Evolutionary conservation across 2,113 vertebrate genomes (phyloP), one percentile per base, ranked within the genome.

Genomic region (Tor tambroides): DNA sequence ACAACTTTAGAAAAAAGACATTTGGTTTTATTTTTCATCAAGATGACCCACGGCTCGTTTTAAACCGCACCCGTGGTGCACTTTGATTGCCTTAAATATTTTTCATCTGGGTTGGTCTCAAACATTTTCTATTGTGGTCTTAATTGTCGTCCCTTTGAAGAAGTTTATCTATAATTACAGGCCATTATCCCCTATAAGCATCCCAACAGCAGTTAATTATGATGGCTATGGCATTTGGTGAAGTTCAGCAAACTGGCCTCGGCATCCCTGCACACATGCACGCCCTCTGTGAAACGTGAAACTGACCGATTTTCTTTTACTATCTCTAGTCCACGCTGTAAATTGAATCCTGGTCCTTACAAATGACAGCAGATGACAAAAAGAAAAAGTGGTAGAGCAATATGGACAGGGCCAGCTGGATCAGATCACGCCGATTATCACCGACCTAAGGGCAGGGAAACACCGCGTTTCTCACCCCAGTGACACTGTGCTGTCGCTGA

Each of bases 401-500:
- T 85, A 82, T 87, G 80, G 61, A 72, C 72, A 43, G n/a, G 76
- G 65, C 84, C 88, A 87, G 84, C 91, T 92, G 90, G 88, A 85
- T 84, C 43, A 87, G 88, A 92, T 86, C 90, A 90, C 59, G 80
- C 67, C 71, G 26, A 54, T 89, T 91, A 92, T 90, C 90, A 90
- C 43, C 81, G 83, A 89, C 82, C 88, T 88, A 89, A 80, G 87
- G 90, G 90, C 71, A 87, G 82, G 38, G 87, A 81, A 85, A 89
- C 65, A 88, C 72, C 85, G 83, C 78, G 87, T 79, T 87, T 75
- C 74, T 84, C 87, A 89, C 89, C 88, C 88, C 80, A 56, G 84
- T 86, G 91, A 92, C 92, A 92, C 92, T 86, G 83, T 74, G 63
- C 87, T 88, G 91, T 90, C 88, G 87, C 90, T 79, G 88, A 41